Evolutionary conservation across 2,113 vertebrate species (phyloP), one percentile per base, ranked within the genome.

Genomic region (Corvus moneduloides): DNA sequence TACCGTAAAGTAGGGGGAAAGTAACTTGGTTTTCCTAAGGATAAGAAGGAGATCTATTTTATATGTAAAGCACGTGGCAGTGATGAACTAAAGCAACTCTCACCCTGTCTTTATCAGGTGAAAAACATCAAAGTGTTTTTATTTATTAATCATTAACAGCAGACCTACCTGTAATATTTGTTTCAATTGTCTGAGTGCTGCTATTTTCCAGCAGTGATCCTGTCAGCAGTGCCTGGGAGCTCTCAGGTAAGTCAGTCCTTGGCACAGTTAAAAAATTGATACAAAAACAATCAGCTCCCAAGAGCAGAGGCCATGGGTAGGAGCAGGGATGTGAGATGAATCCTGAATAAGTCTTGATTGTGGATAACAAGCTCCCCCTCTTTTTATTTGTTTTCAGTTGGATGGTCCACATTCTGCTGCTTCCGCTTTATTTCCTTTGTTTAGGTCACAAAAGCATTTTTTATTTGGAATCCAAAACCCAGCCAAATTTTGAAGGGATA

Each of bases 311-410:
- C 79, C 82, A 21, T 1, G 85, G 71, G 11, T 41, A 66, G 82
- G 75, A 91, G 49, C 3, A 3, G 16, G 67, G 81, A 73, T 85
- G 61, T 56, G 75, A 73, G 90, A 21, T 51, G 49, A 93, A 69
- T 72, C 33, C 1, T 74, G 43, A 73, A 49, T 41, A 44, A 79
- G 41, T 91, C 89, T 52, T 86, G 80, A 67, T 72, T 85, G 67
- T 43, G 88, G 79, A 37, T 89, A 90, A 92, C 62, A 61, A 92
- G 76, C 63, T 87, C 56, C 72, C 51, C 63, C 37, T 75, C 68
- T 74, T 69, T 92, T 62, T 84, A 30, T 76, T 90, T 93, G 33
- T 69, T 77, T 85, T 80, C 87, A 94, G 86, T 93, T 84, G 73
- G 61, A 37, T 2, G 20, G 56, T 55, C 39, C 35, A 35, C 22